A percentile compares a stretch with the other conserved stretches of the same genome.
These are phyloP conservation scores for Bursaphelenchus mucronatus DNA, from an alignment of 1,140 invertebrate species.

Conservation along the genomic window DNA sequence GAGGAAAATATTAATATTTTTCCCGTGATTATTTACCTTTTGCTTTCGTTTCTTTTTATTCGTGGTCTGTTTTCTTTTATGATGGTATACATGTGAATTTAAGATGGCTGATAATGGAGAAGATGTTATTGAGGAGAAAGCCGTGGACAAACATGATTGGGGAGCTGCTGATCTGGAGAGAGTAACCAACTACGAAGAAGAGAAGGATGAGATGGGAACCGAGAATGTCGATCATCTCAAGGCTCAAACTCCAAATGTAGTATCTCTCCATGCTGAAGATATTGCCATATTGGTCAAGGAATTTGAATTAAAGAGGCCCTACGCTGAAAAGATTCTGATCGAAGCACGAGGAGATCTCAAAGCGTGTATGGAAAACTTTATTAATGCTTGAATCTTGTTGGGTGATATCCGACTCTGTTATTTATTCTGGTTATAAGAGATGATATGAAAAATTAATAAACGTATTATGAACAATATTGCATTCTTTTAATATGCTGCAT, in stretches of 20 bases:
- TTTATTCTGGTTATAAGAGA: no score
- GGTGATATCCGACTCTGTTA: no score
- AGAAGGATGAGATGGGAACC: constrained; percentile 10
- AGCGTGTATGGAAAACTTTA: no score
- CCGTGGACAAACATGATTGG: constrained; percentile 13
- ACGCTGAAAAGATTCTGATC: constrained; percentile 13
- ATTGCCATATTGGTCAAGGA: constrained; percentile 1
- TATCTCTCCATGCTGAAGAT: constrained; percentile 12
- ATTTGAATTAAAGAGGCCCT: constrained; percentile 5
- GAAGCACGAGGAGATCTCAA: constrained; percentile 11
- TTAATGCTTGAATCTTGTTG: no score
- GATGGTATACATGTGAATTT: no score
- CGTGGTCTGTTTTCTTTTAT: no score
- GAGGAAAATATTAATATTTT: no score
- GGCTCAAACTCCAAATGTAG: constrained; percentile 13
- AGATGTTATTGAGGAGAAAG: constrained; percentile 11
- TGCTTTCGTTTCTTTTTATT: no score
- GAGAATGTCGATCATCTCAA: constrained; percentile 14
- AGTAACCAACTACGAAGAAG: constrained; percentile 16
- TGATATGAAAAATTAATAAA: no score
- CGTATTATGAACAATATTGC: no score
- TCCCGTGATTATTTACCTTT: no score
- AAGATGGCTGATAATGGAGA: constrained; percentile 5
- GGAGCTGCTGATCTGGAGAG: constrained; percentile 10
- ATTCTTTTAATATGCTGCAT: no score